Percentiles rank a stretch among this genome's conserved stretches.
These are phyloP conservation scores for Germaria angustata DNA, from an alignment of 2,888 invertebrate genomes.

Conservation along the genomic window DNA sequence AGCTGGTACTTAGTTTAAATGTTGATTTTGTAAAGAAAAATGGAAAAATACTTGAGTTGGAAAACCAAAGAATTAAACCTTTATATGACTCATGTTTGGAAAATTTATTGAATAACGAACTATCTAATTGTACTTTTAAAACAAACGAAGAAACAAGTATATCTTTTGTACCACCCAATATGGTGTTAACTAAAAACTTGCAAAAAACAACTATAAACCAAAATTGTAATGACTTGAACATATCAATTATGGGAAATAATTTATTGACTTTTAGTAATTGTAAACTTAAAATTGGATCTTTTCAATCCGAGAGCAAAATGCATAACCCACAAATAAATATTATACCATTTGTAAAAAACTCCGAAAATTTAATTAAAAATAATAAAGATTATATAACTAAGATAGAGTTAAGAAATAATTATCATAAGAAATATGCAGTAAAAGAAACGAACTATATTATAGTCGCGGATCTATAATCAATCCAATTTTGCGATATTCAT, in stretches of 20 bases:
- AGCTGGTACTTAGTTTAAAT: slow-evolving; percentile 5
- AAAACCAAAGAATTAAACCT: slow-evolving; percentile 16
- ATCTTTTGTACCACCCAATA: slow-evolving; percentile 15
- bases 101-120: slow-evolving; percentile 22
- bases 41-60: slow-evolving; percentile 3
- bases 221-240: slow-evolving; percentile 34
- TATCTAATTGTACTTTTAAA: slow-evolving; percentile 28
- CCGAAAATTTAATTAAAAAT: slow-evolving; percentile 29
- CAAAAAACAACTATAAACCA: slow-evolving; percentile 12
- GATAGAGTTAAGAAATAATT: slow-evolving; percentile 17
- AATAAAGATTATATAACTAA: slow-evolving; percentile 10
- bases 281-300: slow-evolving; percentile 34
- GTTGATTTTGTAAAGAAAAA: slow-evolving; percentile 23
- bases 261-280: slow-evolving; percentile 24
- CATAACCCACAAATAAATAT: background rate
- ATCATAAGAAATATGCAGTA: background rate
- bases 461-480: no score
- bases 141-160: slow-evolving; percentile 24
- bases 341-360: slow-evolving; percentile 24
- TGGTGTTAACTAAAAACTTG: slow-evolving; percentile 15
- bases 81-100: slow-evolving; percentile 1
- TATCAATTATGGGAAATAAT: slow-evolving; percentile 23
- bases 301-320: slow-evolving; percentile 21
- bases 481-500: no score
- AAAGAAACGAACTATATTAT: background rate